Base-by-base conservation (phyloP, 2,888 invertebrate species). In the Napeogenes sylphis region DNA sequence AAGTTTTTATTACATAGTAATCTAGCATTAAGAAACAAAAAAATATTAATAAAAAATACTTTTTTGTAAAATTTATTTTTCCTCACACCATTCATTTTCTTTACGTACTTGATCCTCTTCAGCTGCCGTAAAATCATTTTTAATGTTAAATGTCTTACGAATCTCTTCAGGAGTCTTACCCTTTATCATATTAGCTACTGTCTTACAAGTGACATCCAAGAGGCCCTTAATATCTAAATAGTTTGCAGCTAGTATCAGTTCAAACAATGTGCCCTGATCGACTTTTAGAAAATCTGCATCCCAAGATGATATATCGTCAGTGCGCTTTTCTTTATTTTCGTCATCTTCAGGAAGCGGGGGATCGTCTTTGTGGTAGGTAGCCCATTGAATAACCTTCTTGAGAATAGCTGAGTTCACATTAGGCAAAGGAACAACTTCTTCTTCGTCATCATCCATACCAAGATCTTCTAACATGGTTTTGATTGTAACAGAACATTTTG, bases 271-370 rank as follows among this genome's bases (percentile, higher is more conserved):
- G 65, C 97, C 98, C 83, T 99, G 98, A 83, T 99, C 98, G 45
- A 99, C 99, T 92, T 99, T 99, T 8, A 99, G 90, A 79, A 99
- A 99, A 83, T 99, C 99, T 0, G 98, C 97, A 91, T 99, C 99
- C 99, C 99, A 99, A 0, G 98, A 97, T 33, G 97, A 97, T 72
- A 99, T 99, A 80, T 99, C 99, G 82, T 99, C 99, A 0, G 99
- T 99, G n/a, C 99, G 92, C 79, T 99, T 99, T 80, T 98, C 98
- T 83, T 97, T 97, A 84, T 97, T 98, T 81, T 99, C 99, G 78
- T 99, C 98, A 76, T 99, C 99, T 84, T 98, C 98, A 8, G 98
- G 96, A 75, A 97, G 95, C 62, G 98, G 97, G 33, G 98, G 97
- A 83, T 99, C 99, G 78, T 99, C 96, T 87, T 97, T 97, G 82